A percentile compares a stretch with the other conserved stretches of the same genome.
phyloP scores from a whole-genome alignment of 2,113 vertebrate species.

The Thinocorus orbignyianus region DNA sequence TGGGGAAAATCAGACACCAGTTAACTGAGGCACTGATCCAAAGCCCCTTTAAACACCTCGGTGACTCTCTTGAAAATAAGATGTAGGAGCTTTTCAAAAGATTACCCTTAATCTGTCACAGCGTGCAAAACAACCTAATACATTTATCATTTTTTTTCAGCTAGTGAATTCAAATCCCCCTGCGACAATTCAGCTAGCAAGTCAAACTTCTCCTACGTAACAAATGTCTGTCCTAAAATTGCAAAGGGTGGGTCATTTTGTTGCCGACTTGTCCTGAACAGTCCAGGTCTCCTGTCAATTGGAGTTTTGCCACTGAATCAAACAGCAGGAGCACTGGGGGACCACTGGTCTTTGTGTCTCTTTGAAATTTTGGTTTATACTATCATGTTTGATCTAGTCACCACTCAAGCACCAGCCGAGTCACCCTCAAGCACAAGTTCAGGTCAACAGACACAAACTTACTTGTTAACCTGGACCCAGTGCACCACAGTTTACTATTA shows the following conservation, averaged over 20 bases:
- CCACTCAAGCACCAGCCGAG: background rate
- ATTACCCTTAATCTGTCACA: conserved; percentile 67
- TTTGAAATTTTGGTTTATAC: background rate
- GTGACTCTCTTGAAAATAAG: conserved; percentile 56
- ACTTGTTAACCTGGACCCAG: background rate
- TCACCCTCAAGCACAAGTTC: background rate
- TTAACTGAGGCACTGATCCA: conserved; percentile 52
- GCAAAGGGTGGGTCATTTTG: background rate
- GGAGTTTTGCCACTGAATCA: background rate
- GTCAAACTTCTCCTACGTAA: background rate
- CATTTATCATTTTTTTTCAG: conserved; percentile 54
- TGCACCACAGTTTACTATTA: background rate
- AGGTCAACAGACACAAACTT: background rate
- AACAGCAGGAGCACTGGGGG: background rate
- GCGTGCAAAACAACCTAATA: conserved; percentile 54
- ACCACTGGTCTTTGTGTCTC: background rate
- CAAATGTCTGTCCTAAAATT: background rate
- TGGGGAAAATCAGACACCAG: conserved; percentile 32
- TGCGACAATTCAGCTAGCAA: background rate
- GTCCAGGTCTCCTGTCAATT: background rate
- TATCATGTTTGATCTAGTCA: background rate
- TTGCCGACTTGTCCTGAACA: background rate
- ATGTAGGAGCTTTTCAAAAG: conserved; percentile 49
- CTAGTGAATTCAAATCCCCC: conserved; percentile 21
- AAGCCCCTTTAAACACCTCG: conserved; percentile 53